Percentiles rank a stretch among this genome's conserved stretches.
Conservation (phyloP, 2,888 invertebrate species). For the Drosophila cracens region DNA sequence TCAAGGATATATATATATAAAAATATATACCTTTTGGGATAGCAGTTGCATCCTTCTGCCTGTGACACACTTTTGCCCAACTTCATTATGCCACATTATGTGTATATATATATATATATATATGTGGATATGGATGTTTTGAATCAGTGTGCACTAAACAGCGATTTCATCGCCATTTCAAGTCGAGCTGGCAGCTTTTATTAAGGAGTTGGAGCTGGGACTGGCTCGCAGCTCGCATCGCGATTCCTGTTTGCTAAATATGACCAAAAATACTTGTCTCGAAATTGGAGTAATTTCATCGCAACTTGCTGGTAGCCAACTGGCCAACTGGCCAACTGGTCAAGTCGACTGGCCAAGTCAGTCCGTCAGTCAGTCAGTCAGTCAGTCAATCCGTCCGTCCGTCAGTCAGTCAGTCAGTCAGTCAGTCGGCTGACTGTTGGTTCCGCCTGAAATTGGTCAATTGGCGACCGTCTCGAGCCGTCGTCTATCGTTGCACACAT, state of each 20-base stretch:
- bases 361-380: not conserved
- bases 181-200: conserved; percentile 59
- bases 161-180: conserved; percentile 83
- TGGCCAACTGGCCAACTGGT: conserved; percentile 17
- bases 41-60: not conserved
- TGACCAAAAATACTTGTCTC: conserved; percentile 79
- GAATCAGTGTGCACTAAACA: conserved; percentile 52
- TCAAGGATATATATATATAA: not conserved
- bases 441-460: conserved; percentile 70
- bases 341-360: not conserved
- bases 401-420: not conserved
- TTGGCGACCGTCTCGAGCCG: conserved; percentile 11
- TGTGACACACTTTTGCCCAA: not conserved
- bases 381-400: rapidly evolving
- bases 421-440: conserved; percentile 29
- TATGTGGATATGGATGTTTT: not conserved
- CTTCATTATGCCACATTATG: not conserved
- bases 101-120: not conserved
- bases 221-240: conserved; percentile 12
- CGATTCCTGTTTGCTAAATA: conserved; percentile 81
- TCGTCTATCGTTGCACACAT: conserved; percentile 64
- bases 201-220: not conserved
- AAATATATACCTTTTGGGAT: not conserved
- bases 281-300: conserved; percentile 82
- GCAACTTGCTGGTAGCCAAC: conserved; percentile 38